These are phyloP conservation scores for Melinaea menophilus DNA, from an alignment of 2,888 invertebrate genomes.

Conservation along the genomic window DNA sequence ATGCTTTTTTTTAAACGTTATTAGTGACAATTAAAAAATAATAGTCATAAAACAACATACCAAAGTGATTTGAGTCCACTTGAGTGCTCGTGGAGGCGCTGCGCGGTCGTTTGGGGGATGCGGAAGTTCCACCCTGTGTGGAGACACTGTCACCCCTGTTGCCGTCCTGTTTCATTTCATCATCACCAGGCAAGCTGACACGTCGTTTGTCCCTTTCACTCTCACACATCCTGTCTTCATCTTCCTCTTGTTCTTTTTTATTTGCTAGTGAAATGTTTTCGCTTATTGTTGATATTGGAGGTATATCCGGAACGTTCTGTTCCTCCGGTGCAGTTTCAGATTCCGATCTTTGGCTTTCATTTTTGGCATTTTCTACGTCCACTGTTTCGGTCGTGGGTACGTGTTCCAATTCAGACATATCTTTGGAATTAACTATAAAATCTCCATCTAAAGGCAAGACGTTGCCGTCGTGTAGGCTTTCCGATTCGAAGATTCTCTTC, in stretches of 20 bases:
- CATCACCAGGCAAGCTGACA: conserved; percentile 79
- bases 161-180: conserved; percentile 67
- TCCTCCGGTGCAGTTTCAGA: conserved; percentile 46
- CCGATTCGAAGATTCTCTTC: conserved; percentile 56
- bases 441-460: conserved; percentile 70
- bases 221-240: conserved; percentile 57
- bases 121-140: conserved; percentile 62
- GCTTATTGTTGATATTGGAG: conserved; percentile 85
- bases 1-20: too few relatives aligned
- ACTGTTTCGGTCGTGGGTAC: conserved; percentile 20
- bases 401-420: conserved; percentile 43
- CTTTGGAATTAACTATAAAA: conserved; percentile 52
- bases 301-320: conserved; percentile 76
- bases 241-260: conserved; percentile 57
- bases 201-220: conserved; percentile 75
- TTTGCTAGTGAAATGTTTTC: conserved; percentile 80
- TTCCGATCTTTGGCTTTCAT: conserved; percentile 57
- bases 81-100: conserved; percentile 89
- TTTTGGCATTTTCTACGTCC: conserved; percentile 53
- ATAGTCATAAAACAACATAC: conserved; percentile 67
- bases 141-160: conserved; percentile 59
- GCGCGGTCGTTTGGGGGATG: conserved; percentile 84
- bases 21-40: not conserved
- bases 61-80: conserved; percentile 91
- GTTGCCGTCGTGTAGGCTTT: conserved; percentile 65